A percentile compares a stretch with the other conserved stretches of the same genome.
These are phyloP conservation scores for Deilephila elpenor DNA, from an alignment of 2,888 invertebrate species.

Conservation along the genomic window DNA sequence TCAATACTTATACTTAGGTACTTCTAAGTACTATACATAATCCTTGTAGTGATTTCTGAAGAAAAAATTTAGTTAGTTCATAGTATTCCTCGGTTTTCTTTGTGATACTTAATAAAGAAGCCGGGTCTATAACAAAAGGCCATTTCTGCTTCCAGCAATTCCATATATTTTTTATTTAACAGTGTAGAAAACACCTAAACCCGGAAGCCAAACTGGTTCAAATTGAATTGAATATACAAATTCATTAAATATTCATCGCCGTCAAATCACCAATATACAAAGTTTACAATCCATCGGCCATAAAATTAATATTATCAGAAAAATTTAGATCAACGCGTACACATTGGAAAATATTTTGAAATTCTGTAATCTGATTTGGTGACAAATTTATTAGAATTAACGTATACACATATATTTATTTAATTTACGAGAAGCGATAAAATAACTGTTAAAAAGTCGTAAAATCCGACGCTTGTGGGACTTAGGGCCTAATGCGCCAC, in stretches of 20 bases:
- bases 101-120: no score
- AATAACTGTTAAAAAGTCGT: slow-evolving; percentile 22
- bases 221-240: not conserved
- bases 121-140: no score
- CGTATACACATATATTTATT: slow-evolving; percentile 15
- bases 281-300: not conserved
- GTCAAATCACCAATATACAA: not conserved
- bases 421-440: slow-evolving; percentile 19
- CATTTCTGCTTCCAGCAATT: no score
- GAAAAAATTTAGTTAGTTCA: no score
- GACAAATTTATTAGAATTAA: slow-evolving; percentile 24
- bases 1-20: no score
- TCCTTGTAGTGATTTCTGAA: no score
- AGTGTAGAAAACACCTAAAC: not conserved
- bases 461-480: not conserved
- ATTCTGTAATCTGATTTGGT: slow-evolving; percentile 20
- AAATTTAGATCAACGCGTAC: not conserved
- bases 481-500: slow-evolving; percentile 10
- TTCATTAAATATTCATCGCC: not conserved
- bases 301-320: slow-evolving; percentile 10
- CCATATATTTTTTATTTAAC: no score
- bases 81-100: no score
- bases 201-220: slow-evolving; percentile 5
- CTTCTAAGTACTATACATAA: no score
- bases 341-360: slow-evolving; percentile 6